Evolutionary conservation across 2,797 vertebrate species (phyloP), one percentile per base, ranked within the genome.

Genomic region (Parauchenoglanis punctatus): DNA sequence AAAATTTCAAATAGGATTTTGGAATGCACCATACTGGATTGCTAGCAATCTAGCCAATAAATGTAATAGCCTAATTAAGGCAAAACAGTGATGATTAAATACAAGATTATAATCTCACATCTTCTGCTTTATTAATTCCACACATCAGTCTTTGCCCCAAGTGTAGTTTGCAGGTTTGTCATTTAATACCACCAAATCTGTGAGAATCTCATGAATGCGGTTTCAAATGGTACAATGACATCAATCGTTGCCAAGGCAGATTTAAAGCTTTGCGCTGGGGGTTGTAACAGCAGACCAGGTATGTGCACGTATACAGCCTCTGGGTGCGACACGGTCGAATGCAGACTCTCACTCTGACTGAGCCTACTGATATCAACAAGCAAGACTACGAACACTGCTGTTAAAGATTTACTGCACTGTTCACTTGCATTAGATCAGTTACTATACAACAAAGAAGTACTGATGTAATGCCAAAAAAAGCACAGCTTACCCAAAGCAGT

Each of bases 401-500:
- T 23, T 7, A 80, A 59, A 59, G 54, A 40, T 8, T 58, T 63
- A 10, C 7, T 28, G 40, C 40, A 17, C 40, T 46, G 25, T n/a
- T 23, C 7, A 44, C n/a, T 25, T 61, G 11, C 31, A 40, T 81
- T 44, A 81, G 25, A 59, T 59, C 75, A 56, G 46, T 52, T 49
- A 77, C 15, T 28, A 56, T 5, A 12, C 54, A 80, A 52, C 15
- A 80, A 35, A 23, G 17, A 35, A 4, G 3, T 25, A 49, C 44
- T 75, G 8, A 58, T 80, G 18, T 59, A 80, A 59, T 59, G 31
- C n/a, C 73, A 77, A 77, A 80, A 25, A 52, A 80, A 5, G 35
- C 68, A 40, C 5, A 18, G 68, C 17, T 72, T 75, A 49, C 72
- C 35, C 44, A 75, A 2, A 25, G 4, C 8, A 40, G 17, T 35